Base-by-base conservation (phyloP, 2,797 vertebrate genomes). In the Bovichtus variegatus region DNA sequence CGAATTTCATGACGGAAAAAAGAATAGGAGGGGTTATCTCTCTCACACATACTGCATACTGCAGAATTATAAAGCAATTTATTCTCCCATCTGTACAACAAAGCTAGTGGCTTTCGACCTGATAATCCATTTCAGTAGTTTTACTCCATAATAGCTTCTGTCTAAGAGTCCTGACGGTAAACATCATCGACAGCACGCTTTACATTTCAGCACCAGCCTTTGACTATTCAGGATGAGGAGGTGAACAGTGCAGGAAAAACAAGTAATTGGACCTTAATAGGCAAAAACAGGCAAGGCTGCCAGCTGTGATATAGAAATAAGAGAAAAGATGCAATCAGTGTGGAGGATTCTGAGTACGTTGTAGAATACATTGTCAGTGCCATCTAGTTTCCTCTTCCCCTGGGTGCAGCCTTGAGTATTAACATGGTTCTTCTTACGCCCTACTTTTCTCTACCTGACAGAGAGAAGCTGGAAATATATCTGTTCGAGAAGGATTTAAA, bases 361-460 rank as follows among this genome's bases (percentile, higher is more conserved):
- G 9, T 43, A 1, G 55, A 49, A 46, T 59, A 58, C 27, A 55
- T 34, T 49, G 54, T 67, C 38, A 62, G 53, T 64, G 31, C 44
- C 25, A 71, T 60, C 7, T 58, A 47, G 31, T 57, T 72, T 68
- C 38, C 43, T 55, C 66, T 27, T 73, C 31, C 53, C 40, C 6
- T 54, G 53, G 11, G 58, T 57, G n/a, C 54, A 59, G 43, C 38
- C 36, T 74, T 29, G 7, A 66, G 38, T 57, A 40, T 61, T 9
- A 38, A 34, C 1, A 3, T 12, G 36, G 29, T 41, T 55, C 49
- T 79, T 75, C 23, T n/a, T 72, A 2, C 9, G 47, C 47, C 76
- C 81, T 80, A 79, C 65, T 76, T 87, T 76, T 74, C 29, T 72
- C n/a, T 15, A 3, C 41, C 31, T 78, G 81, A 78, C 70, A 65